Percentiles rank a stretch among this genome's conserved stretches.
Evolutionary conservation across 2,797 vertebrate species (phyloP).

Genomic region (Diglossa cyanea): DNA sequence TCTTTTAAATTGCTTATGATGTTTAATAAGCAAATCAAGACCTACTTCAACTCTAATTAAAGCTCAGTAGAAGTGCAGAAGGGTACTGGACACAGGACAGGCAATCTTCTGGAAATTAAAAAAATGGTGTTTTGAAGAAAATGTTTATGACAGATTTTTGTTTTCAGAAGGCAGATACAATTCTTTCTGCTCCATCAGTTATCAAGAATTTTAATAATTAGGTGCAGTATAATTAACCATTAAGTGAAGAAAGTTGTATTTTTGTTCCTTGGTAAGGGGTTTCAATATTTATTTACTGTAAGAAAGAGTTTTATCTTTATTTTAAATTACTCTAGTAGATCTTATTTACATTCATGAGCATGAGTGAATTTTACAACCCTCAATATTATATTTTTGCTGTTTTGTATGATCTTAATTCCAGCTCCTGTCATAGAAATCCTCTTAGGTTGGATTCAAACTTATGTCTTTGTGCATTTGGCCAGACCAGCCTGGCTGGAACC

Average conservation of each 20-base stretch:
- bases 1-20: conserved; percentile 17
- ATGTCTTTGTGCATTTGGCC: not conserved
- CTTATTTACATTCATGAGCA: conserved; percentile 4
- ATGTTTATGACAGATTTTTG: conserved; percentile 38
- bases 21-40: conserved; percentile 54
- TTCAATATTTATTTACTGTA: not conserved
- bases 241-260: conserved; percentile 37
- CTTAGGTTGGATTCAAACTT: not conserved
- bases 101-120: conserved; percentile 35
- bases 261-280: not conserved
- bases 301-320: not conserved
- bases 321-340: not conserved
- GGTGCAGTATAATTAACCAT: conserved; percentile 43
- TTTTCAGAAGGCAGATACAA: conserved; percentile 26
- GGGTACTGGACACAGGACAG: conserved; percentile 1
- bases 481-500: not conserved
- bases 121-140: conserved; percentile 30
- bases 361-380: not conserved
- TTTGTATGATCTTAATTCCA: not conserved
- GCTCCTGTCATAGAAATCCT: not conserved
- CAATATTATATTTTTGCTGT: not conserved
- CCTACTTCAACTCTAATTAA: conserved; percentile 47
- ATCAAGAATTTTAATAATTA: conserved; percentile 62
- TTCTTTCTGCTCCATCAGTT: conserved; percentile 23
- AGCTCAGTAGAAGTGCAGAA: conserved; percentile 22